Conservation (phyloP, 2,797 vertebrate genomes). For the Rallus crepitans region DNA sequence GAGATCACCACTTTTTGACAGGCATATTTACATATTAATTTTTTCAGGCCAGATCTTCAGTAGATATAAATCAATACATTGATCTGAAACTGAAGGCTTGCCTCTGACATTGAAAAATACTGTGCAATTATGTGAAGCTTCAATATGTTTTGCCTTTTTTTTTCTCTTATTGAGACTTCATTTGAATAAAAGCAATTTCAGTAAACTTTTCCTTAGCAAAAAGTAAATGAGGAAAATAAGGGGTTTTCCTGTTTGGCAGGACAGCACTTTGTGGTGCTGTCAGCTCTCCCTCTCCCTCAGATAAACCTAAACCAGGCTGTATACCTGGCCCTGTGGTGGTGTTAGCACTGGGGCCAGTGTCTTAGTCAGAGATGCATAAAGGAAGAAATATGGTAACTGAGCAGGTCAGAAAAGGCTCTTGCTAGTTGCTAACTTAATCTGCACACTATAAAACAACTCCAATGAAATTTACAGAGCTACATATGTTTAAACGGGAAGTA, state of each 20-base stretch:
- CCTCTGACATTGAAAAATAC: constrained; percentile 36
- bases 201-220: background rate
- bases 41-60: background rate
- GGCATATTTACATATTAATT: background rate
- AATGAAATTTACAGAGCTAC: background rate
- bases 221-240: background rate
- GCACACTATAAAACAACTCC: background rate
- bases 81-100: background rate
- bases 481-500: background rate
- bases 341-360: background rate
- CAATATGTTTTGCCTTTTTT: background rate
- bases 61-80: background rate
- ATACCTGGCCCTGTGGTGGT: background rate
- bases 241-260: background rate
- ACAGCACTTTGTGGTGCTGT: background rate
- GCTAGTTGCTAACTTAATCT: background rate
- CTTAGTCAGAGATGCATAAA: background rate
- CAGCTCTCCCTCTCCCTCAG: background rate
- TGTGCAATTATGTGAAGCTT: background rate
- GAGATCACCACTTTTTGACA: background rate
- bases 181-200: constrained; percentile 38
- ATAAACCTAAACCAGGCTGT: background rate
- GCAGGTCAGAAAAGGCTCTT: background rate
- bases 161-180: background rate
- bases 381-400: background rate